Evolutionary conservation across 1,140 invertebrate species (phyloP), one percentile per base, ranked within the genome.

Genomic region (Conus ventricosus): DNA sequence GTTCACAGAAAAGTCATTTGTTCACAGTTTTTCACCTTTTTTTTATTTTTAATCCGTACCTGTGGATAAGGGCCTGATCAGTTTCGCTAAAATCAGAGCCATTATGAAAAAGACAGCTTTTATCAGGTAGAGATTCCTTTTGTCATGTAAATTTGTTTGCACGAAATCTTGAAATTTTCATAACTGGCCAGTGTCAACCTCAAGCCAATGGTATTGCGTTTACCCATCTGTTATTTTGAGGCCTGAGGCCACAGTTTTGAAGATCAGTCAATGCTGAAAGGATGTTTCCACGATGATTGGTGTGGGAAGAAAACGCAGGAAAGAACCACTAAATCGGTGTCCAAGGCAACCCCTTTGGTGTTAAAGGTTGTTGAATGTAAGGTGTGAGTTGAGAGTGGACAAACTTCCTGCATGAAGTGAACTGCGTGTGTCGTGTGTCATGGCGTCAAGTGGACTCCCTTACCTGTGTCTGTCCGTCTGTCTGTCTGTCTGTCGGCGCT

Each of bases 321-420:
- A 80, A 80, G 10, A 51, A 80, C 25, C 27, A 80, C 13, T 8
- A 51, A 80, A 39, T 27, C 78, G 23, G 54, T 84, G 88, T 83
- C 82, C 88, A 87, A 87, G 85, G 85, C 85, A 87, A 87, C 88
- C 90, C 90, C 89, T 92, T 89, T 92, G 91, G 90, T 88, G 90
- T 91, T 89, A 81, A 89, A 84, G 89, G 89, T 91, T 89, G 88
- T 89, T 89, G 84, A 86, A 75, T 89, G 88, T 86, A 81, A 87
- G 85, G 85, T 87, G 54, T 78, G 85, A 51, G 84, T 54, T 39
- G 53, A 67, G 75, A 87, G 71, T 71, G 53, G 67, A 84, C 75
- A 91, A 87, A 78, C 90, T 91, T 91, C 90, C 90, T 91, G 90
- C 90, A 91, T 91, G 90, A 85, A 71, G 84, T 90, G 89, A 85